Evolutionary conservation across 2,113 vertebrate species (phyloP).

Genomic region (Myrmecophaga tridactyla): DNA sequence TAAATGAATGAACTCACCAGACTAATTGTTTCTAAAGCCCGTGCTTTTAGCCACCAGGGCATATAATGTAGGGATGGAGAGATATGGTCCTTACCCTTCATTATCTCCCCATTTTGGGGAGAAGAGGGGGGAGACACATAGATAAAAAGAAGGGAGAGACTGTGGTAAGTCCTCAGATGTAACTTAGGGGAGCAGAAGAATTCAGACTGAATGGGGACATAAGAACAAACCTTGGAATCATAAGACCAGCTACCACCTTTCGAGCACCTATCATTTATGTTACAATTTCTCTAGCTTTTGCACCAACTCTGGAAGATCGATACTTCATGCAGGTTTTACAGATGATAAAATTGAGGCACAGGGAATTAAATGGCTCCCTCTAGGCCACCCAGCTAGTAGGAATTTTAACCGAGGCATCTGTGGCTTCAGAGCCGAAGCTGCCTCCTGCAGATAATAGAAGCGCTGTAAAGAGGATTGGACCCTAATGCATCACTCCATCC

Average conservation of each 20-base stretch:
- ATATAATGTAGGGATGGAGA: too few species aligned
- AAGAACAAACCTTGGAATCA: background rate
- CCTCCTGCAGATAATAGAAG: background rate
- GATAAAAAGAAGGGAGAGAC: background rate
- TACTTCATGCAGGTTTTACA: background rate
- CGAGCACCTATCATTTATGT: background rate
- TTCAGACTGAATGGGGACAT: background rate
- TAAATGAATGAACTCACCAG: background rate
- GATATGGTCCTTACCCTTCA: background rate
- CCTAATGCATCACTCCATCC: rapidly evolving
- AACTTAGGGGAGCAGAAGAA: background rate
- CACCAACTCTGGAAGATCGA: background rate
- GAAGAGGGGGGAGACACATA: background rate
- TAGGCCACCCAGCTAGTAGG: background rate
- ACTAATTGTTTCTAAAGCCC: background rate
- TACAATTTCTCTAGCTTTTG: background rate
- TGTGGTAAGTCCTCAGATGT: background rate
- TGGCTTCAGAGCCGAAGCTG: background rate
- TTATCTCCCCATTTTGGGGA: background rate
- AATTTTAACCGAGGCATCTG: background rate
- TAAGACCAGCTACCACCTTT: background rate
- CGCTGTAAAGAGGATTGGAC: background rate
- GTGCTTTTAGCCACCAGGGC: background rate
- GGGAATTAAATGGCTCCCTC: background rate
- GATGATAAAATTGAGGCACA: background rate